Evolutionary conservation across 2,888 invertebrate genomes (phyloP).

Genomic region (Parthenolecanium corni): DNA sequence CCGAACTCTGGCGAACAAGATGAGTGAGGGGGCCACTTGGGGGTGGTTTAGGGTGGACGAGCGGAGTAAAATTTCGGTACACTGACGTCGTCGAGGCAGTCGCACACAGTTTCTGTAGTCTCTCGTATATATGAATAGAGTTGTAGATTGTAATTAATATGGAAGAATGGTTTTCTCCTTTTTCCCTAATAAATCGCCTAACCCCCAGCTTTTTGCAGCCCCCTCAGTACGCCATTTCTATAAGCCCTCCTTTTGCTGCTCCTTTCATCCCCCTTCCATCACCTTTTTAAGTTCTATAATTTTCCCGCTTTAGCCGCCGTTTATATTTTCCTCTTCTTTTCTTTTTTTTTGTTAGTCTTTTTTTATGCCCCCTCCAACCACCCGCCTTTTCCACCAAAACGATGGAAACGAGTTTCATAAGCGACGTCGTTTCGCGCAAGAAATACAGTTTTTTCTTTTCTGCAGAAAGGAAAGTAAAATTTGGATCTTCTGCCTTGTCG

Average conservation of each 20-base stretch:
- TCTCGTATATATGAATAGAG: slow-evolving; percentile 22
- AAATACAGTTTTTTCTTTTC: too few relatives aligned
- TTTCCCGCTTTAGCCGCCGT: neutral
- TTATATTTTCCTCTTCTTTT: neutral
- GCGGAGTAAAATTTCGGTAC: slow-evolving; percentile 14
- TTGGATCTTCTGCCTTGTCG: too few relatives aligned
- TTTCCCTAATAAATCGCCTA: slow-evolving; percentile 22
- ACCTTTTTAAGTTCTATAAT: neutral
- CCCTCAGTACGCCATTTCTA: neutral
- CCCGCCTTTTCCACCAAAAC: too few relatives aligned
- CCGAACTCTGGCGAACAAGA: neutral
- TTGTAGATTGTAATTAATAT: slow-evolving; percentile 27
- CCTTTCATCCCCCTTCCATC: neutral
- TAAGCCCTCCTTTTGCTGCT: neutral
- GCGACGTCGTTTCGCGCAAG: too few relatives aligned
- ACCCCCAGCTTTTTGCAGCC: neutral
- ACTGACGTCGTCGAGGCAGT: slow-evolving; percentile 11
- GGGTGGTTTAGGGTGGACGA: slow-evolving; percentile 6
- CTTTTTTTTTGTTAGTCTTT: too few relatives aligned
- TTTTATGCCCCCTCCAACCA: too few relatives aligned
- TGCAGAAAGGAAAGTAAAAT: too few relatives aligned
- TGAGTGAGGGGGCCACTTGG: neutral
- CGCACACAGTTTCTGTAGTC: neutral
- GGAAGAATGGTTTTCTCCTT: slow-evolving; percentile 23
- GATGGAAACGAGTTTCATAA: too few relatives aligned